Conservation (phyloP, 2,113 vertebrate genomes). For the Cebus imitator region DNA sequence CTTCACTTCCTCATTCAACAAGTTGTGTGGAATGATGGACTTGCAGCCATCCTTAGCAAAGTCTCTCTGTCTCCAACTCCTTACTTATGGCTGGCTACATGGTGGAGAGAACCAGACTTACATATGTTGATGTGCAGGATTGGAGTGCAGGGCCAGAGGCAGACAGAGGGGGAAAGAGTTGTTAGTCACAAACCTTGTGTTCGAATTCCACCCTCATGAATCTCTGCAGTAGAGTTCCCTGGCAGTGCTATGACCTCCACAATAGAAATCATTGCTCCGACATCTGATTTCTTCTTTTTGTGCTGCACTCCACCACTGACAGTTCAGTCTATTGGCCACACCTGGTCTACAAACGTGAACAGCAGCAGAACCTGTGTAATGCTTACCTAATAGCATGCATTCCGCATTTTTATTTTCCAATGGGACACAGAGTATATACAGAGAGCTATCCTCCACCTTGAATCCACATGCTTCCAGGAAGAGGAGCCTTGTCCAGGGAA, state of each 20-base stretch:
- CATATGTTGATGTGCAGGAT: not conserved
- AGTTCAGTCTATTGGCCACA: not conserved
- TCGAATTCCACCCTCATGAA: not conserved
- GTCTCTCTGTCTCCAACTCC: not conserved
- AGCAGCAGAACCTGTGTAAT: not conserved
- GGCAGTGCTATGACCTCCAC: not conserved
- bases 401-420: not conserved
- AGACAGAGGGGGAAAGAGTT: not conserved
- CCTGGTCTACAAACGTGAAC: not conserved
- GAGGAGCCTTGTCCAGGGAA: not conserved
- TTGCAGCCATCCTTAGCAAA: not conserved
- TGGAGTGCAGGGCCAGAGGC: too few relatives aligned
- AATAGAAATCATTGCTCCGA: not conserved
- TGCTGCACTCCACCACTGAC: not conserved
- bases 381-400: not conserved
- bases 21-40: too few relatives aligned
- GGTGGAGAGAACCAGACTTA: not conserved
- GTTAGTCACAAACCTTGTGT: not conserved
- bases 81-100: not conserved
- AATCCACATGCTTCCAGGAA: not conserved
- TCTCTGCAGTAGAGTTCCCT: not conserved
- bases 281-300: not conserved
- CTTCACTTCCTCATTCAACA: not conserved
- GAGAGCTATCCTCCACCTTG: not conserved
- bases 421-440: not conserved